phyloP scores from a whole-genome alignment of 2,888 invertebrate species.

The Philaethria dido region DNA sequence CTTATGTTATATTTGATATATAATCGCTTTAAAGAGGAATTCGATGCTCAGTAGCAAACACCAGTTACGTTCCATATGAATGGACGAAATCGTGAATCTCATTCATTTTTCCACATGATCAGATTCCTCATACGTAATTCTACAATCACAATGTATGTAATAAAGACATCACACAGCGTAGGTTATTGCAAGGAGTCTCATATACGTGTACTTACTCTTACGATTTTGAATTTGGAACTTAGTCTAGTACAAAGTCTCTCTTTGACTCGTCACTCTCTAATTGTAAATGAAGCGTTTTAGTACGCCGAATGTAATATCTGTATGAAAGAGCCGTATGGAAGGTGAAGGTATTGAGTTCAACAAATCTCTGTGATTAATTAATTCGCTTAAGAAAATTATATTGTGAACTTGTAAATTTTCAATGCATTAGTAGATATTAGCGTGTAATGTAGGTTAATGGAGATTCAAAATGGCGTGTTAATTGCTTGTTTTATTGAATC shows the following conservation, averaged over 20 bases:
- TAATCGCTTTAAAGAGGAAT: slow-evolving; percentile 30
- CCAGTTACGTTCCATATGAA: slow-evolving; percentile 1
- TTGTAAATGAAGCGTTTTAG: slow-evolving; percentile 63
- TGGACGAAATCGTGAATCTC: slow-evolving; percentile 53
- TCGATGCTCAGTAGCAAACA: slow-evolving; percentile 25
- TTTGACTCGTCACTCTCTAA: slow-evolving; percentile 80
- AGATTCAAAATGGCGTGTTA: slow-evolving; percentile 47
- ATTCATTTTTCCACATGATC: slow-evolving; percentile 44
- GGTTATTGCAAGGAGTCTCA: slow-evolving; percentile 73
- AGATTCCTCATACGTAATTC: slow-evolving; percentile 49
- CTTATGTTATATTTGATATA: not conserved
- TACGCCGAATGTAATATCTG: slow-evolving; percentile 59
- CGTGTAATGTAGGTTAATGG: slow-evolving; percentile 54
- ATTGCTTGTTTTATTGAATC: slow-evolving; percentile 48
- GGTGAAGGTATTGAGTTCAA: slow-evolving; percentile 69
- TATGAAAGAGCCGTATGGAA: slow-evolving; percentile 68
- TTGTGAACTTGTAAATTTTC: slow-evolving; percentile 62
- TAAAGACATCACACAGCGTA: slow-evolving; percentile 74
- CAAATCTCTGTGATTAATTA: slow-evolving; percentile 81
- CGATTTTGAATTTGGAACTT: slow-evolving; percentile 65
- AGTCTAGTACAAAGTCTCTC: slow-evolving; percentile 83
- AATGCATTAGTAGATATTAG: slow-evolving; percentile 62
- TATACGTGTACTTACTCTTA: slow-evolving; percentile 72
- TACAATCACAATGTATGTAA: slow-evolving; percentile 65
- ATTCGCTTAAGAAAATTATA: slow-evolving; percentile 68